Conservation (phyloP, 2,113 vertebrate species). For the Actenoides hombroni region DNA sequence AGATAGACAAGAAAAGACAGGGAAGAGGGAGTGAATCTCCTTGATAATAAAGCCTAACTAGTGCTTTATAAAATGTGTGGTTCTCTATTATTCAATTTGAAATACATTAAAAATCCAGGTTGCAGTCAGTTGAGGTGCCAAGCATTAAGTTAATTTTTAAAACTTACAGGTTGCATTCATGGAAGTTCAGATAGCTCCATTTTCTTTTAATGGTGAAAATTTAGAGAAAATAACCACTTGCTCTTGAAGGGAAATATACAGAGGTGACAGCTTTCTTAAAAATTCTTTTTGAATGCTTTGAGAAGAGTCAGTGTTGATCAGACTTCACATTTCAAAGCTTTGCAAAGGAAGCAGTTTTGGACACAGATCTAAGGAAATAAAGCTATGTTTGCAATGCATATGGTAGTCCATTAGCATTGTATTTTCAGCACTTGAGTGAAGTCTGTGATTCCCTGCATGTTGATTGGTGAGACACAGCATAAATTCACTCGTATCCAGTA, state of each 20-base stretch:
- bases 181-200: neutral
- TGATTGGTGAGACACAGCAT: constrained; percentile 24
- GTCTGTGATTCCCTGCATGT: constrained; percentile 27
- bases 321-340: constrained; percentile 46
- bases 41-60: neutral
- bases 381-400: constrained; percentile 46
- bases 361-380: constrained; percentile 46
- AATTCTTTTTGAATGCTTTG: constrained; percentile 58
- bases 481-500: constrained; percentile 19
- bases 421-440: constrained; percentile 44
- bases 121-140: neutral
- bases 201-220: neutral
- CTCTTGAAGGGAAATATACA: neutral
- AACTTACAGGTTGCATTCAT: neutral
- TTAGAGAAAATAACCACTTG: neutral
- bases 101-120: neutral
- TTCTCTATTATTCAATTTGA: neutral
- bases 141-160: neutral
- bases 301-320: constrained; percentile 38
- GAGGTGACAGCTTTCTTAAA: constrained; percentile 52
- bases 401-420: constrained; percentile 56
- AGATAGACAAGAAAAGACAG: neutral
- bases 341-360: constrained; percentile 30
- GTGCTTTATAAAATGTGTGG: neutral
- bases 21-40: neutral